Base-by-base conservation (phyloP, 2,113 vertebrate species). In the Antechinus stuartii region DNA sequence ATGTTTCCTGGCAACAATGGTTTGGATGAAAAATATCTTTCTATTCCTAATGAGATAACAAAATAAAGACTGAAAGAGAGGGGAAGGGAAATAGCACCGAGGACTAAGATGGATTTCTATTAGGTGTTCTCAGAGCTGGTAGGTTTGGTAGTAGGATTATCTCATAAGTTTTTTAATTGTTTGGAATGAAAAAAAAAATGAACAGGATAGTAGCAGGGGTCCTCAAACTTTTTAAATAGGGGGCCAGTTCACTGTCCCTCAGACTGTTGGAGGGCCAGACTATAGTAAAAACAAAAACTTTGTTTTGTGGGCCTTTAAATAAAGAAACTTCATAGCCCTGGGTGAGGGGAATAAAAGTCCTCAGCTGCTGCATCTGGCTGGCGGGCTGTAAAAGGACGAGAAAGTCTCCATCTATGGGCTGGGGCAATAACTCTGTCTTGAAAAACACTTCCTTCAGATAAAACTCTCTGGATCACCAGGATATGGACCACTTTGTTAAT, bases 1-100 rank as follows among this genome's bases (percentile, higher is more conserved):
- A 93, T 89, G 94, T 98, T 98, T 97, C 97, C 89, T 95, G 98
- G 97, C 93, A 98, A 95, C 90, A n/a, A 90, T 90, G 89, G 94
- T 94, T 93, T 84, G 90, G 49, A 91, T 96, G 89, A 98, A 98
- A 97, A 89, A 95, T 90, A 96, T n/a, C 30, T 97, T 46, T 90
- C 55, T 22, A 76, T 95, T 89, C 49, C 90, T 56, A 96, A 35
- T 96, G 96, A 97, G 25, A 97, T 91, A 97, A 96, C 2, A 93
- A 97, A 97, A 91, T 55, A 90, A 96, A 96, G 92, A 92, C 89
- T 95, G 55, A 97, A 52, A 90, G 93, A 92, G 91, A 54, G 47
- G 84, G 90, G 61, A 89, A 91, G 92, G 97, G 93, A 97, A 95
- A 98, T 97, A 98, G 95, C 91, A 89, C 46, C 61, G 54, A 94